Conservation (phyloP, 2,888 invertebrate genomes). For the Melanchra persicariae region DNA sequence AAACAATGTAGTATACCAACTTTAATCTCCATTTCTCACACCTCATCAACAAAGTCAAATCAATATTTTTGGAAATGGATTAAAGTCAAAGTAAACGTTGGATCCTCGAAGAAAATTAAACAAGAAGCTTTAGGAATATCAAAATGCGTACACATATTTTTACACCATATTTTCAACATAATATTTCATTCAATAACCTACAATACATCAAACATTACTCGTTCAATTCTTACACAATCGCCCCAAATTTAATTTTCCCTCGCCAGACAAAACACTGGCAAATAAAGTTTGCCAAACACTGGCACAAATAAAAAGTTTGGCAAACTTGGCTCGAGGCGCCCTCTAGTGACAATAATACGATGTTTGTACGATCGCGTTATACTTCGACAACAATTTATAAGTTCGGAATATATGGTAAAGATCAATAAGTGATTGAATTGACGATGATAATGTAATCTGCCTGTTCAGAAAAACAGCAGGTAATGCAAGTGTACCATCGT, state of each 20-base stretch:
- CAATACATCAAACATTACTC: slow-evolving; percentile 1
- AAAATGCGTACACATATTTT: neutral
- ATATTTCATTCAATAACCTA: neutral
- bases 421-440: slow-evolving; percentile 53
- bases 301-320: slow-evolving; percentile 60
- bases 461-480: neutral
- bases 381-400: slow-evolving; percentile 43
- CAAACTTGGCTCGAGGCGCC: slow-evolving; percentile 46
- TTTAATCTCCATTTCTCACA: no score
- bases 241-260: slow-evolving; percentile 40
- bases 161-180: neutral
- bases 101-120: no score
- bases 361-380: slow-evolving; percentile 41
- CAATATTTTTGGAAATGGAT: no score
- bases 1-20: no score
- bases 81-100: no score
- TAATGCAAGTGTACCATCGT: no score
- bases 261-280: slow-evolving; percentile 42
- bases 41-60: no score
- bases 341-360: slow-evolving; percentile 54
- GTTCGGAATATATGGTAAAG: slow-evolving; percentile 43
- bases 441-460: slow-evolving; percentile 10
- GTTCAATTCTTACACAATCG: slow-evolving; percentile 40
- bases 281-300: slow-evolving; percentile 56
- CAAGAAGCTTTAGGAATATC: neutral